Percentiles rank a stretch among this genome's conserved stretches.
phyloP scores from a whole-genome alignment of 2,797 vertebrate species.

The Coracias cyanogaster region DNA sequence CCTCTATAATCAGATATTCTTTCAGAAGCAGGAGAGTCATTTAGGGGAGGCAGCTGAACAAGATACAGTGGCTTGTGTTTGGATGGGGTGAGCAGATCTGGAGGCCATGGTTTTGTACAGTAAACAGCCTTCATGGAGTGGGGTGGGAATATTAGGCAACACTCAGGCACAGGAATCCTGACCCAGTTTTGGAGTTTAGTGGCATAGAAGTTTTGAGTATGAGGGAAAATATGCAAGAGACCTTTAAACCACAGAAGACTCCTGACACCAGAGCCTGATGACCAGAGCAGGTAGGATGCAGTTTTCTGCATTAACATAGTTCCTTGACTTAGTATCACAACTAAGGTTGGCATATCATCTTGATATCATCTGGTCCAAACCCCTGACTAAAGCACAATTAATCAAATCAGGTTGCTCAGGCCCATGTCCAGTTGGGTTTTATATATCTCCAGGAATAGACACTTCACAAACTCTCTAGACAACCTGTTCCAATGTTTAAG shows the following conservation, averaged over 20 bases:
- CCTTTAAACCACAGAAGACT: not conserved
- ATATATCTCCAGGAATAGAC: not conserved
- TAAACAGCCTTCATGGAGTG: not conserved
- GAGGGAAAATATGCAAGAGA: not conserved
- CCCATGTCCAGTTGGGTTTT: not conserved
- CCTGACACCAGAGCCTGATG: not conserved
- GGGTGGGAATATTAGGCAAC: not conserved
- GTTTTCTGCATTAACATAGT: not conserved
- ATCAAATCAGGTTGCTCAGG: not conserved
- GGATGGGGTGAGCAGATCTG: not conserved
- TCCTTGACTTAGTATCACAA: not conserved
- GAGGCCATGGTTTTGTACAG: rapidly evolving
- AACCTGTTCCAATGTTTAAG: not conserved
- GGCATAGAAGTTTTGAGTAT: not conserved
- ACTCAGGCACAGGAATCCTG: not conserved
- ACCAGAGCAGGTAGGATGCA: not conserved
- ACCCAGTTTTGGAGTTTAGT: not conserved
- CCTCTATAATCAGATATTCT: not conserved
- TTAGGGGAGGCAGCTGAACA: not conserved
- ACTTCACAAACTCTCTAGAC: not conserved
- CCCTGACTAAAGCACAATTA: not conserved
- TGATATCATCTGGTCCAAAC: not conserved
- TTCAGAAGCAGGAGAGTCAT: not conserved
- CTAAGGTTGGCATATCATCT: not conserved
- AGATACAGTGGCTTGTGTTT: not conserved